Percentiles rank a stretch among this genome's conserved stretches.
These are phyloP conservation scores for Neofelis nebulosa DNA, from an alignment of 2,113 vertebrate genomes.

Conservation along the genomic window DNA sequence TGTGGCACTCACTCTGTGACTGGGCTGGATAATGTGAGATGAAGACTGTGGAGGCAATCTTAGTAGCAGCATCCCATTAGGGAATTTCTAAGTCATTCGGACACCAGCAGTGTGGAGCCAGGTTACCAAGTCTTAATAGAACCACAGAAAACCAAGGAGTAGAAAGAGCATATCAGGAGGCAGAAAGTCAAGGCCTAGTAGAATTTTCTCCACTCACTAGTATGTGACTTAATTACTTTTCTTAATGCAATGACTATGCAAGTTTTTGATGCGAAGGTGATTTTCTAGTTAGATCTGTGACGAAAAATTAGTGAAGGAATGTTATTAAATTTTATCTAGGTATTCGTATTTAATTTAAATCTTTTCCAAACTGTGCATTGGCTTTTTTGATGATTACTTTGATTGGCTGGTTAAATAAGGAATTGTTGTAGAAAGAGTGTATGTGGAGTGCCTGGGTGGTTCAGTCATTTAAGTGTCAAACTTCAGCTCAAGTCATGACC, in stretches of 20 bases:
- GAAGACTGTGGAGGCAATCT: neutral
- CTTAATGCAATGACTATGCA: neutral
- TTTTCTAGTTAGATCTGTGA: neutral
- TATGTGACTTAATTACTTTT: neutral
- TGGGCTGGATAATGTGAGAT: neutral
- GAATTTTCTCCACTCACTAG: neutral
- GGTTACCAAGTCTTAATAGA: neutral
- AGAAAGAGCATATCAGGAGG: neutral
- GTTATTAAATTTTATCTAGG: neutral
- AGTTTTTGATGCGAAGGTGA: neutral
- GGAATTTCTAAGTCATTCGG: neutral
- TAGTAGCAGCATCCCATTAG: neutral
- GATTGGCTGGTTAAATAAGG: neutral
- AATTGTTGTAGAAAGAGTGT: neutral
- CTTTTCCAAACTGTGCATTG: neutral
- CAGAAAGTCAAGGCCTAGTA: neutral
- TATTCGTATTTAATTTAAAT: conserved; percentile 2
- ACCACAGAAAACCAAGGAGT: neutral
- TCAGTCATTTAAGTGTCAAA: too few species aligned
- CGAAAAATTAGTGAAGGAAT: neutral
- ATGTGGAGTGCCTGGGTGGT: rapidly evolving
- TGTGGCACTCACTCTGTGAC: neutral
- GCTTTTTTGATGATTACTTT: neutral
- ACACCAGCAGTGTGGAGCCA: neutral
- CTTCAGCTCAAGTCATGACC: too few species aligned